These are phyloP conservation scores for Mellivora capensis DNA, from an alignment of 2,113 vertebrate genomes.

Conservation along the genomic window DNA sequence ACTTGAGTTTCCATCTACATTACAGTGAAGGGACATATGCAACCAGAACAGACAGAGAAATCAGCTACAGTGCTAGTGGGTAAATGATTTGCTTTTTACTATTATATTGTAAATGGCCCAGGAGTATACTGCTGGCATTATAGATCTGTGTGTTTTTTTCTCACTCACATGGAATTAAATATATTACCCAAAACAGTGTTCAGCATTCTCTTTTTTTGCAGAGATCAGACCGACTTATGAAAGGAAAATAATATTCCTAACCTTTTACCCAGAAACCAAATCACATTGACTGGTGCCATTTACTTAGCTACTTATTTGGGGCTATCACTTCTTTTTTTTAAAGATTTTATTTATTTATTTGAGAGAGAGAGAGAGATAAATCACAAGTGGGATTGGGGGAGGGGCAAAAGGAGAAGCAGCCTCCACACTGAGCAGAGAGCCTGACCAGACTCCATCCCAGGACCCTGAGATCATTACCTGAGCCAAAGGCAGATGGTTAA, in stretches of 20 bases:
- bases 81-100: not conserved
- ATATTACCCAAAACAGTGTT: not conserved
- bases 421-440: not conserved
- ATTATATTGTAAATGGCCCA: not conserved
- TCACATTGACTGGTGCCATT: not conserved
- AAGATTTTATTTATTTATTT: not conserved
- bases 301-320: not conserved
- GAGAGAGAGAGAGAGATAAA: not conserved
- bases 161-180: slow-evolving; percentile 13
- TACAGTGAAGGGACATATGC: not conserved
- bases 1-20: not conserved
- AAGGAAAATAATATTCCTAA: not conserved
- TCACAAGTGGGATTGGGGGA: not conserved
- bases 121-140: not conserved
- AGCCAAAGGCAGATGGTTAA: not conserved
- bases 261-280: not conserved
- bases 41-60: not conserved
- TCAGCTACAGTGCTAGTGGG: not conserved
- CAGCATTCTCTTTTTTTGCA: not conserved
- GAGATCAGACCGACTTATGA: not conserved
- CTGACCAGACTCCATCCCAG: not conserved
- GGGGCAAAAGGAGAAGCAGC: not conserved
- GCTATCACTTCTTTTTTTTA: not conserved
- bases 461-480: not conserved
- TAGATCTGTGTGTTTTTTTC: not conserved